Evolutionary conservation across 1,140 invertebrate species (phyloP).

Genomic region (Temnothorax longispinosus): DNA sequence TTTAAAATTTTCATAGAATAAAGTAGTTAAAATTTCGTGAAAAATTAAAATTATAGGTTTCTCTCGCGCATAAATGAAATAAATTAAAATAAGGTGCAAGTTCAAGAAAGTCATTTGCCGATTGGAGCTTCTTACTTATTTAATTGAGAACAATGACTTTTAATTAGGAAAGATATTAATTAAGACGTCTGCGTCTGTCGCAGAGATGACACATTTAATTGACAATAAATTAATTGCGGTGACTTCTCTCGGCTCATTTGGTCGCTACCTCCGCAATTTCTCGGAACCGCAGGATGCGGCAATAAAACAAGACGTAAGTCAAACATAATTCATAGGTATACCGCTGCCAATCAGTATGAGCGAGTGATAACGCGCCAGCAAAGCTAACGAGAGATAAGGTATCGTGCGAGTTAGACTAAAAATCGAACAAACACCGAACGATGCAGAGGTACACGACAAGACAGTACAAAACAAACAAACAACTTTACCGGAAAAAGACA

Average conservation of each 20-base stretch:
- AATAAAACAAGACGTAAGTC: constrained; percentile 48
- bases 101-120: background rate
- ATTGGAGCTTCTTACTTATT: background rate
- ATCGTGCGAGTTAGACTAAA: constrained; percentile 58
- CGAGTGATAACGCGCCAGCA: constrained; percentile 44
- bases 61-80: background rate
- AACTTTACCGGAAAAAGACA: background rate
- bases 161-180: constrained; percentile 8
- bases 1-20: background rate
- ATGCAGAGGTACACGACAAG: background rate
- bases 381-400: constrained; percentile 63
- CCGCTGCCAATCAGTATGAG: constrained; percentile 34
- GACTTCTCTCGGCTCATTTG: background rate
- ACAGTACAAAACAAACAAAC: constrained; percentile 18
- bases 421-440: constrained; percentile 42
- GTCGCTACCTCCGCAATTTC: constrained; percentile 3
- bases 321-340: constrained; percentile 45
- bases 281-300: background rate
- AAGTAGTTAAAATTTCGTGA: background rate
- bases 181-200: background rate
- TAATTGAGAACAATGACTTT: background rate
- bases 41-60: background rate
- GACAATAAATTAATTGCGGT: background rate
- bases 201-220: background rate
- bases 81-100: background rate